Conservation (phyloP, 2,113 vertebrate species). For the Tangachromis dhanisi region DNA sequence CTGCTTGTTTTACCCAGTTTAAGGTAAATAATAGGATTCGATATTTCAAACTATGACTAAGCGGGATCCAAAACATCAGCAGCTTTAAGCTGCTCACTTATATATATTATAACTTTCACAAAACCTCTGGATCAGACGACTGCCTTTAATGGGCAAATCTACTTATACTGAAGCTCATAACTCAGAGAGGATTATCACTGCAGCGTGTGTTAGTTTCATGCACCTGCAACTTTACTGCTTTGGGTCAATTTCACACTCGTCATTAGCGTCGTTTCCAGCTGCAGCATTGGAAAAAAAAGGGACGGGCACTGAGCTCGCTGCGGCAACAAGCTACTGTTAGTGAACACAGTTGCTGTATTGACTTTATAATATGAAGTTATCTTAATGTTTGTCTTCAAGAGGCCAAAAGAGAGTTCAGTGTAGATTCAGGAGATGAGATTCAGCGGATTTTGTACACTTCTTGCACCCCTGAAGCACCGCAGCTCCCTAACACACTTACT, state of each 20-base stretch:
- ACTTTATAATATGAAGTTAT: neutral
- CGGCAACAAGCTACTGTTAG: neutral
- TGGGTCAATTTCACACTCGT: neutral
- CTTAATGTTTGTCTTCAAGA: neutral
- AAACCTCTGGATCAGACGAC: neutral
- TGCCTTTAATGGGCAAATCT: neutral
- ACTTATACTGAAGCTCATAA: neutral
- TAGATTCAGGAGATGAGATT: neutral
- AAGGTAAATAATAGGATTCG: neutral
- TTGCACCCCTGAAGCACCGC: neutral
- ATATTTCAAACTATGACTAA: neutral
- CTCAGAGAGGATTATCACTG: neutral
- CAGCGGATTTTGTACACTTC: neutral
- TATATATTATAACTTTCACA: neutral
- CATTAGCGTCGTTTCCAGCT: neutral
- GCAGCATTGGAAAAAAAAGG: neutral
- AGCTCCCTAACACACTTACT: neutral
- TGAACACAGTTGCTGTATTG: neutral
- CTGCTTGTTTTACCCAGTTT: accelerated
- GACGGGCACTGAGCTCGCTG: accelerated
- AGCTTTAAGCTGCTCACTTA: neutral
- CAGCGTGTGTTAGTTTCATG: neutral
- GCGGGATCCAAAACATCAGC: neutral
- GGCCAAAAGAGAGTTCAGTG: neutral
- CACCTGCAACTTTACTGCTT: neutral